Evolutionary conservation across 1,140 invertebrate species (phyloP).

Genomic region (Saxidomus purpurata): DNA sequence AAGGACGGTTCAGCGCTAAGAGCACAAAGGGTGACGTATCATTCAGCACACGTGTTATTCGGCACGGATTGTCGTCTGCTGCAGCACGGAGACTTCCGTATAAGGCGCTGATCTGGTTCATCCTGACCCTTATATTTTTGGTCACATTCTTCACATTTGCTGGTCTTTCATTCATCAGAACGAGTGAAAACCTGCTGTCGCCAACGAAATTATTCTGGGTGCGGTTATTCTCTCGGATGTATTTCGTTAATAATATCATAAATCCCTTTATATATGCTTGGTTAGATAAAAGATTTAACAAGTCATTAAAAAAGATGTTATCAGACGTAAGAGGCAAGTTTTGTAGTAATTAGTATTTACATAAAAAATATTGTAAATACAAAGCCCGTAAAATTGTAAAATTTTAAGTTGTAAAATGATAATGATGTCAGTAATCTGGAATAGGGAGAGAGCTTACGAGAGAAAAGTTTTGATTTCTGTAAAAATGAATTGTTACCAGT

Average conservation of each 20-base stretch:
- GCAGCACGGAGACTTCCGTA: neutral
- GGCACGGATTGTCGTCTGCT: neutral
- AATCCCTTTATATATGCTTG: conserved; percentile 68
- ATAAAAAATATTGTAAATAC: too few relatives aligned
- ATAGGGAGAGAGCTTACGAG: too few relatives aligned
- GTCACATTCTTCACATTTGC: conserved; percentile 19
- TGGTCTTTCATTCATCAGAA: conserved; percentile 40
- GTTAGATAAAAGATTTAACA: conserved; percentile 61
- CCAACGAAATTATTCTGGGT: conserved; percentile 15
- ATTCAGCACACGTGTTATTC: neutral
- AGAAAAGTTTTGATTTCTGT: too few relatives aligned
- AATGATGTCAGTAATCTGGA: too few relatives aligned
- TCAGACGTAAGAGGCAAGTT: neutral
- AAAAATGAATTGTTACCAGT: too few relatives aligned
- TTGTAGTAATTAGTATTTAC: too few relatives aligned
- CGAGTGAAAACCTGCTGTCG: conserved; percentile 36
- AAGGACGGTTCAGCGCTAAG: neutral
- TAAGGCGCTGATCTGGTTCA: conserved; percentile 67
- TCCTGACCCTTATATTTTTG: conserved; percentile 65
- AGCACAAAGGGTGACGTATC: neutral
- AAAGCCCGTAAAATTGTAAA: too few relatives aligned
- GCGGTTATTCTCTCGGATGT: conserved; percentile 49
- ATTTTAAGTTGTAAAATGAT: too few relatives aligned
- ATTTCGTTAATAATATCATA: conserved; percentile 69
- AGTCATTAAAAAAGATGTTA: conserved; percentile 13